phyloP scores from a whole-genome alignment of 2,797 vertebrate genomes.

The Linurgus olivaceus region DNA sequence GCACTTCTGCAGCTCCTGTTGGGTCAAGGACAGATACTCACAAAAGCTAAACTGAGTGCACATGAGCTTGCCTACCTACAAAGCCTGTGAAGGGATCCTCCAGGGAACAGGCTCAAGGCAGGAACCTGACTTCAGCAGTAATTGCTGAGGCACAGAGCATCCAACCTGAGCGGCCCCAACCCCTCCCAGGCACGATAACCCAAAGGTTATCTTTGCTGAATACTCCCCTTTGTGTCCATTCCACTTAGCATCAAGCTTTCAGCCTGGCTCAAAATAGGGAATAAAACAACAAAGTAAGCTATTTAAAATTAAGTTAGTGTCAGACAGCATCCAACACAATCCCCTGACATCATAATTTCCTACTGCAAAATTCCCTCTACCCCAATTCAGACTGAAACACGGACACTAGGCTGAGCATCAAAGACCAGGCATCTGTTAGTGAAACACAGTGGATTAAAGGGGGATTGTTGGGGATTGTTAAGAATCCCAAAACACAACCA shows the following conservation, averaged over 20 bases:
- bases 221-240: not conserved
- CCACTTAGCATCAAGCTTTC: not conserved
- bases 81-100: not conserved
- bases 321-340: not conserved
- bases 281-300: not conserved
- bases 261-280: not conserved
- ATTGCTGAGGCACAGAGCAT: not conserved
- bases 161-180: not conserved
- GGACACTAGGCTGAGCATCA: not conserved
- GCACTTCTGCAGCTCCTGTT: not conserved
- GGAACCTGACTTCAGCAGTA: not conserved
- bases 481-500: not conserved
- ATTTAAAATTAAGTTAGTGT: not conserved
- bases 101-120: not conserved
- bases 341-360: not conserved
- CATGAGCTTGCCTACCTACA: not conserved
- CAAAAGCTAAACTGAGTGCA: not conserved
- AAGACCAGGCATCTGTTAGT: not conserved
- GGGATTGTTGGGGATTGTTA: not conserved
- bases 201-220: not conserved
- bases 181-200: not conserved
- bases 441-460: not conserved
- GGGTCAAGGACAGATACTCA: not conserved
- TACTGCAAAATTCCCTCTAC: not conserved
- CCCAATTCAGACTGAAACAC: not conserved